Conservation (phyloP, 53 echinoderm and acorn worm species). For the Crossaster papposus region DNA sequence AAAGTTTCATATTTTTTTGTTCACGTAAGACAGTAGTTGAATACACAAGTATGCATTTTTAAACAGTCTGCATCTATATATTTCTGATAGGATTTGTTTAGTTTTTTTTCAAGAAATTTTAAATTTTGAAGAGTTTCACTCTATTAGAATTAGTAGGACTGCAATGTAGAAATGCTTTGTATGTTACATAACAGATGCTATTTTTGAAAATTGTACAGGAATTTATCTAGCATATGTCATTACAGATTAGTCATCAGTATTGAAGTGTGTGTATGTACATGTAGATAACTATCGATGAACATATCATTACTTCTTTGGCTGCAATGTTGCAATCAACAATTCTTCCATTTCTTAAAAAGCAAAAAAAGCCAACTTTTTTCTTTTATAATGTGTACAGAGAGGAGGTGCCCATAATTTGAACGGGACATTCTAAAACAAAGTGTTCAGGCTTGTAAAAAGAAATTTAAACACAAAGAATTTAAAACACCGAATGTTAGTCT, state of each 20-base stretch:
- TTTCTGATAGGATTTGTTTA: not conserved
- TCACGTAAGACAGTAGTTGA: not conserved
- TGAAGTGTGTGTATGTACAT: conserved; percentile 40
- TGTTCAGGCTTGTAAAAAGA: conserved; percentile 34
- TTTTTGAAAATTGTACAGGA: conserved; percentile 56
- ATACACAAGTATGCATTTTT: not conserved
- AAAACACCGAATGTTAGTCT: conserved; percentile 50
- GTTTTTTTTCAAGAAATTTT: not conserved
- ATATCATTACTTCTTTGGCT: conserved; percentile 17
- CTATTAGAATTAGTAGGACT: not conserved
- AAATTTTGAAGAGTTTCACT: not conserved
- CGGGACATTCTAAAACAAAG: not conserved
- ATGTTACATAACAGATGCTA: conserved; percentile 25
- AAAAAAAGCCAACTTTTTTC: not conserved
- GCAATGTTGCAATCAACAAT: conserved; percentile 26
- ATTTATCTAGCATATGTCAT: not conserved
- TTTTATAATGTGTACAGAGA: conserved; percentile 36
- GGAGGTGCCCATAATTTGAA: conserved; percentile 10
- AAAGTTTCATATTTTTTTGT: conserved; percentile 34
- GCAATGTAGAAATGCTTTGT: conserved; percentile 41
- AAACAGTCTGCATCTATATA: not conserved
- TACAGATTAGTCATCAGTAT: conserved; percentile 37
- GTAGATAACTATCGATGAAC: conserved; percentile 9
- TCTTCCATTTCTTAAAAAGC: conserved; percentile 58
- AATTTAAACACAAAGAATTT: too few species aligned